Evolutionary conservation across 2,888 invertebrate genomes (phyloP).

Genomic region (Acleris holmiana): DNA sequence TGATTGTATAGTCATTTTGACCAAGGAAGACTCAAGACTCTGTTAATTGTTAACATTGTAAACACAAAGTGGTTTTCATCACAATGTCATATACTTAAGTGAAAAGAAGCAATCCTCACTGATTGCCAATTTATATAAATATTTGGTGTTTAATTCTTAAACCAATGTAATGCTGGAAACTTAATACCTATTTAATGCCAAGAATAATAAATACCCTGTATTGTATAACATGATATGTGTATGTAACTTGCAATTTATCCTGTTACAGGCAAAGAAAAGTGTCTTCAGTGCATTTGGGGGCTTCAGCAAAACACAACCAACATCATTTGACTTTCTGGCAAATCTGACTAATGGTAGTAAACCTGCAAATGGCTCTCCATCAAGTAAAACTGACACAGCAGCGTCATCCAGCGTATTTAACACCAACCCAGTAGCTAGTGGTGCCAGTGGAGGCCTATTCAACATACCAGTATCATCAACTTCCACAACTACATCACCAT

Average conservation of each 20-base stretch:
- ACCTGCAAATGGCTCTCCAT: slow-evolving; percentile 58
- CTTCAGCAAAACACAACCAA: slow-evolving; percentile 81
- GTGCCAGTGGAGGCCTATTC: slow-evolving; percentile 56
- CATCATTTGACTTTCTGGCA: slow-evolving; percentile 86
- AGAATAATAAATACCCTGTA: too few relatives aligned
- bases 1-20: too few relatives aligned
- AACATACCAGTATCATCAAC: slow-evolving; percentile 48
- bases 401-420: slow-evolving; percentile 59
- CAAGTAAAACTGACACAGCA: slow-evolving; percentile 53
- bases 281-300: slow-evolving; percentile 89
- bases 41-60: too few relatives aligned
- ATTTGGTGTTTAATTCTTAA: too few relatives aligned
- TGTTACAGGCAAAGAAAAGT: slow-evolving; percentile 77
- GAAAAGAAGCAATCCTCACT: too few relatives aligned
- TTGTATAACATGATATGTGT: too few relatives aligned
- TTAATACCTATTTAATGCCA: too few relatives aligned
- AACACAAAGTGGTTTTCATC: too few relatives aligned
- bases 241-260: slow-evolving; percentile 2
- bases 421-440: slow-evolving; percentile 52
- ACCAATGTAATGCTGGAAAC: too few relatives aligned
- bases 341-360: slow-evolving; percentile 79
- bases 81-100: too few relatives aligned
- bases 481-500: slow-evolving; percentile 47
- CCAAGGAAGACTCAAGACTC: too few relatives aligned
- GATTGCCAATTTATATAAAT: too few relatives aligned